These are phyloP conservation scores for Pagetopsis macropterus DNA, from an alignment of 2,797 vertebrate genomes.

Conservation along the genomic window DNA sequence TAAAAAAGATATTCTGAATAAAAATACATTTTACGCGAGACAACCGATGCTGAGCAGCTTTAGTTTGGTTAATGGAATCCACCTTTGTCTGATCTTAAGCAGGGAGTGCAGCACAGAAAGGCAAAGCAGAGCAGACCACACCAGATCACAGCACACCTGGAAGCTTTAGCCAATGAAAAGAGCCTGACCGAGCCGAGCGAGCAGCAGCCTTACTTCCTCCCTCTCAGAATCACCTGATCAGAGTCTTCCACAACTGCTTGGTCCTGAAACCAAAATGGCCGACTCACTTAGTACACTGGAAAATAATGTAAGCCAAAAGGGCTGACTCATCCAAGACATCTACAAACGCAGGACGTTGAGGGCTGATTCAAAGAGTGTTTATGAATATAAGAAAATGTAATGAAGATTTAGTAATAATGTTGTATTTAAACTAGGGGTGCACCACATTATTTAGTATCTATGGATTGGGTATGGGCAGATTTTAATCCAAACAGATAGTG, in stretches of 20 bases:
- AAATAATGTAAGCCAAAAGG: constrained; percentile 18
- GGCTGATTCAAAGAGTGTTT: neutral
- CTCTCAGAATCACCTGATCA: constrained; percentile 88
- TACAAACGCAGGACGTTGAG: constrained; percentile 4
- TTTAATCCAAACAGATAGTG: neutral
- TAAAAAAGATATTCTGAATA: neutral
- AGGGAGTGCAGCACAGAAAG: constrained; percentile 39
- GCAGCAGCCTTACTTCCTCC: constrained; percentile 82
- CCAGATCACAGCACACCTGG: constrained; percentile 77
- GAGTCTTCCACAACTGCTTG: constrained; percentile 81
- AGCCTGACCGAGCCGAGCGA: constrained; percentile 57
- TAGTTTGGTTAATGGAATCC: constrained; percentile 73
- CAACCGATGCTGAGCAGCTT: constrained; percentile 42
- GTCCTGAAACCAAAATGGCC: constrained; percentile 85
- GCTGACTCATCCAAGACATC: constrained; percentile 21
- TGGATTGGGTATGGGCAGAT: neutral
- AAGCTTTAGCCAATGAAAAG: constrained; percentile 71
- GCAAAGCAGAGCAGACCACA: constrained; percentile 65
- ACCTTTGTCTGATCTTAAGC: constrained; percentile 31
- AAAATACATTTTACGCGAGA: neutral
- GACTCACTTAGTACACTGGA: constrained; percentile 50
- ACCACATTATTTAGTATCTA: neutral
- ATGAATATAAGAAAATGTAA: constrained; percentile 9
- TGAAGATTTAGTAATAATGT: neutral
- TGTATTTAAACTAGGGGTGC: neutral